Percentiles rank a stretch among this genome's conserved stretches.
phyloP scores from a whole-genome alignment of 2,888 invertebrate genomes.

The Archaeoteleia sp. region DNA sequence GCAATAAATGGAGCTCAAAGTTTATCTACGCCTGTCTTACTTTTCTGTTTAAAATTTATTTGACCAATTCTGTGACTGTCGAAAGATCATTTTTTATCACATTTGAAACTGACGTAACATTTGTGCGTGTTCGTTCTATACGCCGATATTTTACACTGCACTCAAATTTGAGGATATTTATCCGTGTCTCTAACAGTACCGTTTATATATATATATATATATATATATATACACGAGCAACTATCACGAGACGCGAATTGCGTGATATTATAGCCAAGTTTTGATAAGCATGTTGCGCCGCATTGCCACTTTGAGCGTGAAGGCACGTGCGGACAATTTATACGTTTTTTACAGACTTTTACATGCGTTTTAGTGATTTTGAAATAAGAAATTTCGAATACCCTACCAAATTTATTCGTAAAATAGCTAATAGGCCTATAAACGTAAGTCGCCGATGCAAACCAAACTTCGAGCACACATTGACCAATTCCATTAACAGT shows the following conservation, averaged over 20 bases:
- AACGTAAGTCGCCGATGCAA: conserved; percentile 26
- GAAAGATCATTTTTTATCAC: too few species aligned
- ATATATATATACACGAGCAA: neutral
- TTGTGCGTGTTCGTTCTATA: conserved; percentile 11
- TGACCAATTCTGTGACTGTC: too few species aligned
- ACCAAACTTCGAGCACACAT: conserved; percentile 18
- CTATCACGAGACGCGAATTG: conserved; percentile 35
- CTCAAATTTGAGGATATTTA: conserved; percentile 2
- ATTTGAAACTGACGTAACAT: too few species aligned
- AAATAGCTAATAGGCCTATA: neutral
- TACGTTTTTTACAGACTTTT: conserved; percentile 59
- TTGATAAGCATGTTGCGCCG: conserved; percentile 39
- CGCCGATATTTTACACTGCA: conserved; percentile 14
- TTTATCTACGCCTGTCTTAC: too few species aligned
- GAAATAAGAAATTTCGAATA: conserved; percentile 41
- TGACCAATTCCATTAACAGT: conserved; percentile 5
- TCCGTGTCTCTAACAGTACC: conserved; percentile 2
- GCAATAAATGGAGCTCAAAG: too few species aligned
- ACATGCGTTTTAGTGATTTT: conserved; percentile 51
- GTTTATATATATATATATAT: conserved; percentile 6
- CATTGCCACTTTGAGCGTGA: conserved; percentile 14
- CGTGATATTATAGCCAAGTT: conserved; percentile 21
- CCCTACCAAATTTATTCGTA: conserved; percentile 3
- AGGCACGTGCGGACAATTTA: conserved; percentile 33
- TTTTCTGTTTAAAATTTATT: too few species aligned